Percentiles rank a stretch among this genome's conserved stretches.
Evolutionary conservation across 2,888 invertebrate species (phyloP).

Genomic region (Trachelus stipa): DNA sequence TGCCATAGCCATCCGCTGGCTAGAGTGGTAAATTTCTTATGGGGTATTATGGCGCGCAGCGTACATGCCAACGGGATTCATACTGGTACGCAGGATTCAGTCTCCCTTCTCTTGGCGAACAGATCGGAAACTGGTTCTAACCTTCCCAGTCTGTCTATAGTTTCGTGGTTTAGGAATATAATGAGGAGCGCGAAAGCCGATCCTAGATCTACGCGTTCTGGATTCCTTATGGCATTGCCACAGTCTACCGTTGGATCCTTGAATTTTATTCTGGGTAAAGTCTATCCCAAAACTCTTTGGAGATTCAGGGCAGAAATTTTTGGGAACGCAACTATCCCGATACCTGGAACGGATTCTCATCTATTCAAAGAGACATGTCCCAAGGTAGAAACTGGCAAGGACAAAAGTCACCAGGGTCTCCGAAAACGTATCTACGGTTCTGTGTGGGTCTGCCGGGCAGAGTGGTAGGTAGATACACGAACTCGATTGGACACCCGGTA

Average conservation of each 20-base stretch:
- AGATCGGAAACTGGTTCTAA: slow-evolving; percentile 52
- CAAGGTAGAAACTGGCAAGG: neutral
- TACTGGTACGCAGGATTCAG: slow-evolving; percentile 47
- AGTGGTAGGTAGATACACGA: neutral
- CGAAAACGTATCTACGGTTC: neutral
- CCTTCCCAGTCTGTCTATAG: slow-evolving; percentile 31
- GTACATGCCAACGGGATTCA: slow-evolving; percentile 55
- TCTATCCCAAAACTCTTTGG: neutral
- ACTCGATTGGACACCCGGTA: slow-evolving; percentile 40
- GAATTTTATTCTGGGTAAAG: neutral
- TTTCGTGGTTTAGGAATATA: slow-evolving; percentile 2
- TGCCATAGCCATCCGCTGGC: neutral
- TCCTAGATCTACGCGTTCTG: neutral
- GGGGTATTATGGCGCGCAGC: slow-evolving; percentile 57
- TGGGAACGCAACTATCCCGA: neutral
- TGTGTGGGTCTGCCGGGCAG: neutral
- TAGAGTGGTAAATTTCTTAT: slow-evolving; percentile 61
- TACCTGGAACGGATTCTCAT: neutral
- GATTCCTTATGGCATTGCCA: neutral
- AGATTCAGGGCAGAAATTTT: neutral
- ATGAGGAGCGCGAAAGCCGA: neutral
- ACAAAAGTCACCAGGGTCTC: slow-evolving; percentile 4
- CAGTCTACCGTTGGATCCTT: neutral
- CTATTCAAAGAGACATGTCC: neutral
- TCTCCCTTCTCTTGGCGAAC: slow-evolving; percentile 32